These are phyloP conservation scores for Cricetomys ansorgei DNA, from an alignment of 2,113 vertebrate genomes.

Conservation along the genomic window DNA sequence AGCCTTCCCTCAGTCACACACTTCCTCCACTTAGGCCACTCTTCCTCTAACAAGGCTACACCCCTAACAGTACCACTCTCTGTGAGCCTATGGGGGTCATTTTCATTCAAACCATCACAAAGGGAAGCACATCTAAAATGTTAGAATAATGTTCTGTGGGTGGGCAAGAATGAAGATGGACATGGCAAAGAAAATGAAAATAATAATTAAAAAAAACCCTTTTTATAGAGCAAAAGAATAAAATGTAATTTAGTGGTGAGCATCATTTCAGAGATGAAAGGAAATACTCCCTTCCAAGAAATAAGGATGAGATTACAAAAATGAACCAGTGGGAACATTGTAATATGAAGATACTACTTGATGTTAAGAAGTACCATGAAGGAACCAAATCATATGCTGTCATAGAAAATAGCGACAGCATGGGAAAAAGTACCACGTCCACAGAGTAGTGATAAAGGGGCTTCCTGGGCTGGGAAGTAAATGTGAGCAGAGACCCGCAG, in stretches of 20 bases:
- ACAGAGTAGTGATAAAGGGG: not conserved
- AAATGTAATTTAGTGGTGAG: not conserved
- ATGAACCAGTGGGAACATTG: not conserved
- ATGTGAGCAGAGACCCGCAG: not conserved
- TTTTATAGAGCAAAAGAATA: not conserved
- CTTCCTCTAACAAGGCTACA: too few relatives aligned
- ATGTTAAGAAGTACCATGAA: not conserved
- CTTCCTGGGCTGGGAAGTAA: not conserved
- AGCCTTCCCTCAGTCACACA: too few relatives aligned
- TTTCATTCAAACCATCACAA: too few relatives aligned
- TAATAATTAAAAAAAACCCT: not conserved
- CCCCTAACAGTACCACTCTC: too few relatives aligned
- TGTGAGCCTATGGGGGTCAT: too few relatives aligned
- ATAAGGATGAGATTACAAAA: slow-evolving; percentile 1
- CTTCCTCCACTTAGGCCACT: too few relatives aligned
- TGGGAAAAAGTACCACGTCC: not conserved
- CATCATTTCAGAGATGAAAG: slow-evolving; percentile 22
- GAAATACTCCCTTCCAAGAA: not conserved
- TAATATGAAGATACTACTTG: not conserved
- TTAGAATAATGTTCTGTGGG: not conserved
- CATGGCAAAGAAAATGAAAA: not conserved
- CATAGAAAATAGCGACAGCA: not conserved
- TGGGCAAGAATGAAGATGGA: not conserved
- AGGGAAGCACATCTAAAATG: not conserved
- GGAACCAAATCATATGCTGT: not conserved